Evolutionary conservation across 92 coral and sea anemone genomes (phyloP), one percentile per base, ranked within the genome.

Genomic region (Porites cylindrica): DNA sequence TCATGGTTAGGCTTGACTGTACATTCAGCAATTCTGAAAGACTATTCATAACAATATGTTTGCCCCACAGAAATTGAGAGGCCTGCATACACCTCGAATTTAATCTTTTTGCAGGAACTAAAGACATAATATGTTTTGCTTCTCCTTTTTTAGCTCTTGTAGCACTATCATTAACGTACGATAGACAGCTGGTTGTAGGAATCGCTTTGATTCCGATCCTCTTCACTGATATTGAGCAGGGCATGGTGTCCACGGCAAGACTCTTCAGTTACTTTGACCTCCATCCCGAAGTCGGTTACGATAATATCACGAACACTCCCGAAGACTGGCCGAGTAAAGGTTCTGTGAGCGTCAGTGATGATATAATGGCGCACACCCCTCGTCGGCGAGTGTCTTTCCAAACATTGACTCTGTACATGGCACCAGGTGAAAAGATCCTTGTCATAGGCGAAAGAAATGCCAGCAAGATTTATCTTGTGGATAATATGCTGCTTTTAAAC

Each of bases 311-410:
- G 26, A 80, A 76, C 47, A 90, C 91, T 1, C 89, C 85, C 84
- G 78, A 78, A 52, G 78, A 51, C 17, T 90, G 93, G 91, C 93
- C 93, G 47, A 66, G 76, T 23, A 53, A 76, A 18, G 93, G 88
- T 19, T 70, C 88, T 16, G 70, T 82, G 29, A 26, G 70, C 50
- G 38, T 74, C 56, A 14, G 23, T 13, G 82, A 75, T 62, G 26
- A 29, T 18, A 17, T 70, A 67, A 21, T 82, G 78, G 63, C 83
- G 16, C 2, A 19, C 47, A 19, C 50, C 19, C 20, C 72, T 47
- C 61, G 83, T 51, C 71, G 62, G 38, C 60, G 82, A 20, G 38
- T 51, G 10, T 66, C 75, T 13, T 69, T 61, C 53, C 66, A 78
- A 76, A 77, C 73, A n/a, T 19, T 86, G 53, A 62, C 66, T 21